Evolutionary conservation across 2,797 vertebrate genomes (phyloP), one percentile per base, ranked within the genome.

Genomic region (Melanotaenia boesemani): DNA sequence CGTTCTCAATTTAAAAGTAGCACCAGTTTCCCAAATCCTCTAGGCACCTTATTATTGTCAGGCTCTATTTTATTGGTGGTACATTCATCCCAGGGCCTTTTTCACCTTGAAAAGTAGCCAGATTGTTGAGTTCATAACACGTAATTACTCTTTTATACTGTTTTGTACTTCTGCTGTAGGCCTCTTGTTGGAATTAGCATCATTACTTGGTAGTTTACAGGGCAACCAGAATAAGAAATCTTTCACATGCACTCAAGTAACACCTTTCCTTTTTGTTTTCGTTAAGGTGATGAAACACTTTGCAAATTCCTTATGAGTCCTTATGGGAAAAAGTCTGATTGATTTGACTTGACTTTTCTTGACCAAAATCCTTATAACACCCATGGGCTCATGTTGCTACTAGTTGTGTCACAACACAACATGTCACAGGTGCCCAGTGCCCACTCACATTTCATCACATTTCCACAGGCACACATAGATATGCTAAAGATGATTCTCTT

Each of bases 1-100:
- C 39, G 12, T 82, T 80, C 79, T 86, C 76, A 72, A 52, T 86
- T 91, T 89, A 88, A 90, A 90, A 89, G 78, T 87, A 90, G 88
- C 75, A 56, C 67, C 86, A 88, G 81, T 86, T 89, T 86, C 28
- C 68, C 86, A 74, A 76, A 88, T 79, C 54, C 88, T 86, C 78
- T 67, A 88, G 88, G 86, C 86, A 86, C 80, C 83, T 82, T 84
- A 74, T 81, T 81, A 78, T 44, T 83, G 81, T 41, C 32, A 74
- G 75, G 16, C 58, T 71, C 20, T 54, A 52, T 84, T 30, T 89
- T 84, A 81, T 78, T 87, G 79, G 60, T 63, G 63, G 75, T 71
- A 81, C 80, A 87, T 70, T 76, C 71, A 79, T 71, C 63, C 64
- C 54, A 64, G 60, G 65, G 78, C 37, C 67, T 72, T 71, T 72